phyloP scores from a whole-genome alignment of 2,113 vertebrate genomes.

The Larimichthys crocea region DNA sequence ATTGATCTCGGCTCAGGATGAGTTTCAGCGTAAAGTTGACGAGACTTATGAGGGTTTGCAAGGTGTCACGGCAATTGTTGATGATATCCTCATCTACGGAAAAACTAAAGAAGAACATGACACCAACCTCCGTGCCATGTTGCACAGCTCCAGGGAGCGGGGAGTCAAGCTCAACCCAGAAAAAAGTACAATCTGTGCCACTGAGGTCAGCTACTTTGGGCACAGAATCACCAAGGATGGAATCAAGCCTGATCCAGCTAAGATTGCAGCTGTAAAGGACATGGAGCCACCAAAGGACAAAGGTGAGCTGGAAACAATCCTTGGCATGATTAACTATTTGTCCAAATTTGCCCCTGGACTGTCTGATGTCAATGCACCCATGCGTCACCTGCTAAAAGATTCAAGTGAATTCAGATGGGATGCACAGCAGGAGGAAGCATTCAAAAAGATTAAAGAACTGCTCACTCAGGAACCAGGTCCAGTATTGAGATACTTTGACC shows the following conservation, averaged over 20 bases:
- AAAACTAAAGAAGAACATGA: conserved; percentile 22
- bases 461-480: background rate
- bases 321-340: conserved; percentile 5
- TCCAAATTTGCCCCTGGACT: background rate
- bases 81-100: background rate
- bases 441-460: conserved; percentile 6
- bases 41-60: conserved; percentile 27
- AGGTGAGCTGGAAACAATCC: conserved; percentile 8
- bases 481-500: background rate
- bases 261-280: background rate
- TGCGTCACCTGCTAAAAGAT: conserved; percentile 11
- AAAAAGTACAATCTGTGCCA: conserved; percentile 29
- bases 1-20: conserved; percentile 10
- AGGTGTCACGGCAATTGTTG: background rate
- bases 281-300: background rate
- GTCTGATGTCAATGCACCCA: background rate
- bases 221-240: conserved; percentile 6
- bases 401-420: background rate
- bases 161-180: conserved; percentile 28
- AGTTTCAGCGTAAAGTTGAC: conserved; percentile 22
- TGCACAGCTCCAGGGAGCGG: conserved; percentile 5
- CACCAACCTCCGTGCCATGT: conserved; percentile 2
- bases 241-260: conserved; percentile 34
- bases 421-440: background rate
- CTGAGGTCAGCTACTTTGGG: conserved; percentile 47